Conservation (phyloP, 2,888 invertebrate species). For the Zonitis immaculata region DNA sequence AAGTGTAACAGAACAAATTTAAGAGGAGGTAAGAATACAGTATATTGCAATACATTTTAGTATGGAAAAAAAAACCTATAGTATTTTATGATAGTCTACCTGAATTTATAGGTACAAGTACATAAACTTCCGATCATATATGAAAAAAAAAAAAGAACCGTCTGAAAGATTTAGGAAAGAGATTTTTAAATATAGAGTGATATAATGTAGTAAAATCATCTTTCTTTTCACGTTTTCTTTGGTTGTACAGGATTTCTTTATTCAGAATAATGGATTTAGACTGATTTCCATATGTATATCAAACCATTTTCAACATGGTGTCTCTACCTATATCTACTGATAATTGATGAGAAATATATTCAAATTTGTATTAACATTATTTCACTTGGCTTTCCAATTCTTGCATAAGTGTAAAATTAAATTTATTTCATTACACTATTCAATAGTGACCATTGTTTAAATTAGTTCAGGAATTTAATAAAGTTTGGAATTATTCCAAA, state of each 20-base stretch:
- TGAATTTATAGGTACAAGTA: neutral
- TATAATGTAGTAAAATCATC: constrained; percentile 5
- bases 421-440: constrained; percentile 12
- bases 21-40: neutral
- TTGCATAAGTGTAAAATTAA: constrained; percentile 17
- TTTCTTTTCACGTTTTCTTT: neutral
- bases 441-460: constrained; percentile 8
- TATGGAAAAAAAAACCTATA: neutral
- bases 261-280: constrained; percentile 5
- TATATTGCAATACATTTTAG: neutral
- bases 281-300: constrained; percentile 13
- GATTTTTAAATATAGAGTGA: neutral
- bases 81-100: neutral
- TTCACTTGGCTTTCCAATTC: constrained; percentile 11
- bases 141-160: neutral
- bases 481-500: neutral
- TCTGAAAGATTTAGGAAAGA: neutral
- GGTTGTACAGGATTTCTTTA: constrained; percentile 4
- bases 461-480: constrained; percentile 7
- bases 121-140: neutral
- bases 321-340: constrained; percentile 12
- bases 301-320: constrained; percentile 4
- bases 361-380: constrained; percentile 16
- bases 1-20: neutral
- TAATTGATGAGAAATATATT: constrained; percentile 20